phyloP scores from a whole-genome alignment of 2,113 vertebrate species.

The Budorcas taxicolor region DNA sequence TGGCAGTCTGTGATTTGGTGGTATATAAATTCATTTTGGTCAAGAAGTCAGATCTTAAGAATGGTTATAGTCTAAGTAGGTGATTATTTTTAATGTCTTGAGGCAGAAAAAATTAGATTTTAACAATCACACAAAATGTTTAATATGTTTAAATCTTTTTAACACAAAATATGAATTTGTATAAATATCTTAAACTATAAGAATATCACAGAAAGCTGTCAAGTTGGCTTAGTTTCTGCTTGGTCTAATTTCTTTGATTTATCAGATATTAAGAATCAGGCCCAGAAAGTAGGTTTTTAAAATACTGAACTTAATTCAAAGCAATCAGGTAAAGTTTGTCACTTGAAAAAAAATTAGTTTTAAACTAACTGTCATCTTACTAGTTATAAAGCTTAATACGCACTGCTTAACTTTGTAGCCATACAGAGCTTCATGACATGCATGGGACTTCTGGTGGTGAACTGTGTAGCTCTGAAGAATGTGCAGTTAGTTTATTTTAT shows the following conservation, averaged over 20 bases:
- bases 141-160: background rate
- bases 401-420: background rate
- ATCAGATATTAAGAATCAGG: background rate
- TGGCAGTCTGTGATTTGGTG: background rate
- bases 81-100: background rate
- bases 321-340: background rate
- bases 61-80: background rate
- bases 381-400: background rate
- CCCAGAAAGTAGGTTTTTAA: background rate
- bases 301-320: background rate
- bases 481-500: background rate
- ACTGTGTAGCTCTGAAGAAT: background rate
- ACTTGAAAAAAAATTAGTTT: background rate
- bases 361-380: background rate
- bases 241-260: background rate
- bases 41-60: background rate
- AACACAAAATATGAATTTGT: background rate
- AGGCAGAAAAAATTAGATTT: background rate
- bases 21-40: background rate
- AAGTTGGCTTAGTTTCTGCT: background rate
- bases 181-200: background rate
- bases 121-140: background rate
- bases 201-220: background rate
- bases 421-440: background rate
- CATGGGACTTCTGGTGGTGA: background rate